Conservation (phyloP, 2,113 vertebrate species). For the Austrofundulus limnaeus region DNA sequence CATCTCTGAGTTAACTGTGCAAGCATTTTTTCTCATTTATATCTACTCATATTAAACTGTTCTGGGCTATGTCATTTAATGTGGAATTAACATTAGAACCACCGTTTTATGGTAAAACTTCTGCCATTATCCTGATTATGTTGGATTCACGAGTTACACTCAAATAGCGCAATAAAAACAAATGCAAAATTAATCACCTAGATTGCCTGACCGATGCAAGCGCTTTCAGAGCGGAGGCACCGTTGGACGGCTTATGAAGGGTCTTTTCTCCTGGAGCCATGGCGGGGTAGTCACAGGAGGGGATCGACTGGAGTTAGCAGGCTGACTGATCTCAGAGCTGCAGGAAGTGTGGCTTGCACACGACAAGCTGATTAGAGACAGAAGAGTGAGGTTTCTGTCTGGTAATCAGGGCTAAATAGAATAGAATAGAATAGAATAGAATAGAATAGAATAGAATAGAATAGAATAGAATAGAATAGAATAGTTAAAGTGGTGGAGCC, state of each 20-base stretch:
- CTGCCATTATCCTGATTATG: slow-evolving; percentile 5
- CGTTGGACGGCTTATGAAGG: slow-evolving; percentile 31
- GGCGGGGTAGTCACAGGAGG: slow-evolving; percentile 20
- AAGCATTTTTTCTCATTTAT: slow-evolving; percentile 9
- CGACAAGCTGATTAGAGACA: neutral
- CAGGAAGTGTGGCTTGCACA: slow-evolving; percentile 24
- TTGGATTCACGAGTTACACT: neutral
- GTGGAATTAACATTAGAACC: neutral
- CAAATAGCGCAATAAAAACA: neutral
- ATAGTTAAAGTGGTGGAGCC: no score
- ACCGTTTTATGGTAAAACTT: neutral
- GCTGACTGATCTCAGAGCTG: slow-evolving; percentile 36
- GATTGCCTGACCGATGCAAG: neutral
- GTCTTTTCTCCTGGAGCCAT: slow-evolving; percentile 3
- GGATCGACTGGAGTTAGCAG: slow-evolving; percentile 22
- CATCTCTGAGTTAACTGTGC: neutral
- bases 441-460: no score
- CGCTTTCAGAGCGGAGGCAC: slow-evolving; percentile 1
- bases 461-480: no score
- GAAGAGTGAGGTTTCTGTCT: neutral
- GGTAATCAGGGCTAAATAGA: neutral
- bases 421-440: neutral
- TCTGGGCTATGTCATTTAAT: neutral
- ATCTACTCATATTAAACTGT: neutral
- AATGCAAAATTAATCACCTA: slow-evolving; percentile 1